These are phyloP conservation scores for Siniperca obscura DNA, from an alignment of 2,797 vertebrate genomes.

Conservation along the genomic window DNA sequence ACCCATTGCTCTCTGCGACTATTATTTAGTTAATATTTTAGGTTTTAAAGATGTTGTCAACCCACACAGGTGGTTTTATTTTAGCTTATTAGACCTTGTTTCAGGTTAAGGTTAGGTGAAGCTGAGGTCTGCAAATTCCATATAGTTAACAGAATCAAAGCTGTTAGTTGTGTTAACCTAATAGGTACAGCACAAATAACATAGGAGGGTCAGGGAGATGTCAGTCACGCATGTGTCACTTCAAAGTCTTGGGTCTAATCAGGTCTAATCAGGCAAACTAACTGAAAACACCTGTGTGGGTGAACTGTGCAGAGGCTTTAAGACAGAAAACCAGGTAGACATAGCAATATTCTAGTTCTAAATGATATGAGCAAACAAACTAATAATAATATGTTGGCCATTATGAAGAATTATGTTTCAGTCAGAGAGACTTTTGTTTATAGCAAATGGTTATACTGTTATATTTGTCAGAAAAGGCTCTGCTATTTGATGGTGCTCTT, in stretches of 20 bases:
- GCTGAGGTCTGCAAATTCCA: not conserved
- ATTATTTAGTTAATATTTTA: not conserved
- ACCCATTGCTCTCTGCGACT: not conserved
- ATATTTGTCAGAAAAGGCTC: not conserved
- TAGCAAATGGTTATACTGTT: not conserved
- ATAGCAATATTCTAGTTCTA: not conserved
- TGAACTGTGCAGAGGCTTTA: not conserved
- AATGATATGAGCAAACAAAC: not conserved
- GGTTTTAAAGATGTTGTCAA: not conserved
- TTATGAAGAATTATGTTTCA: not conserved
- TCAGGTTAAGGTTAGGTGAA: not conserved
- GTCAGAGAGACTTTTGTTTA: not conserved
- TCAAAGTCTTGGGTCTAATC: not conserved
- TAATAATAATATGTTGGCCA: not conserved
- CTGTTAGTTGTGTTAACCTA: not conserved
- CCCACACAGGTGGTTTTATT: not conserved
- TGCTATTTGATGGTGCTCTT: not conserved
- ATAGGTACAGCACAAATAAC: conserved; percentile 19
- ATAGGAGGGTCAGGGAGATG: conserved; percentile 14
- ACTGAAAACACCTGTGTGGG: conserved; percentile 15
- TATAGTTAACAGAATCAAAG: conserved; percentile 26
- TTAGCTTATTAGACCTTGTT: not conserved
- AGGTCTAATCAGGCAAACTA: conserved; percentile 10
- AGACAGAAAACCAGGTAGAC: not conserved
- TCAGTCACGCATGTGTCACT: conserved; percentile 22